A percentile compares a stretch with the other conserved stretches of the same genome.
Evolutionary conservation across 1,140 invertebrate species (phyloP).

Genomic region (Scaptomyza montana): DNA sequence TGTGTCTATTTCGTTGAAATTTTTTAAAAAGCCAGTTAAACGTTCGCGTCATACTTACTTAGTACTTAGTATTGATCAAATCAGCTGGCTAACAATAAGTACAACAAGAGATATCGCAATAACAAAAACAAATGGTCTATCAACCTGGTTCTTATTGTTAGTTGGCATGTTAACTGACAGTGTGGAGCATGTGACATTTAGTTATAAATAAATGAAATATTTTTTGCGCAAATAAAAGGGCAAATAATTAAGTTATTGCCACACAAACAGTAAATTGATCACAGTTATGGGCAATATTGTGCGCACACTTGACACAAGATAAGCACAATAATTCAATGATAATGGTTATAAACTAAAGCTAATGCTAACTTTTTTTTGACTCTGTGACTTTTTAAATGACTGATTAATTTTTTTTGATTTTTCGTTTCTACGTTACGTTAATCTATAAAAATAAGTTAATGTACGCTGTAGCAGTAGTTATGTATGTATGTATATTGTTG

Average conservation of each 20-base stretch:
- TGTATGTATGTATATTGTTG: slow-evolving; percentile 14
- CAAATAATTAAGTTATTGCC: slow-evolving; percentile 64
- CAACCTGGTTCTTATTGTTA: slow-evolving; percentile 18
- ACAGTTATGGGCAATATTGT: slow-evolving; percentile 45
- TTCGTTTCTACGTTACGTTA: neutral
- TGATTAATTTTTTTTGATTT: slow-evolving; percentile 51
- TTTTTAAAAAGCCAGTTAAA: slow-evolving; percentile 2
- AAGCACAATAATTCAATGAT: slow-evolving; percentile 1
- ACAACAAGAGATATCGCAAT: slow-evolving; percentile 18
- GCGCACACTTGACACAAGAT: slow-evolving; percentile 29
- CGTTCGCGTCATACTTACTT: slow-evolving; percentile 22
- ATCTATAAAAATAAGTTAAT: slow-evolving; percentile 32
- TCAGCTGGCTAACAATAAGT: slow-evolving; percentile 19
- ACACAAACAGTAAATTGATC: slow-evolving; percentile 33
- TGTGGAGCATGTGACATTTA: slow-evolving; percentile 61
- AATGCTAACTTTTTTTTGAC: slow-evolving; percentile 20
- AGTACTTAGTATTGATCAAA: slow-evolving; percentile 16
- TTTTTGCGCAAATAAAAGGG: slow-evolving; percentile 47
- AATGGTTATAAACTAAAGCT: slow-evolving; percentile 28
- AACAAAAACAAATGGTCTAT: slow-evolving; percentile 26
- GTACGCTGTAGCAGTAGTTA: slow-evolving; percentile 23
- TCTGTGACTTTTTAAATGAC: slow-evolving; percentile 43
- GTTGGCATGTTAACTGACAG: slow-evolving; percentile 61
- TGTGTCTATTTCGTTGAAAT: slow-evolving; percentile 1
- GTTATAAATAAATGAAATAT: slow-evolving; percentile 56